phyloP scores from a whole-genome alignment of 2,888 invertebrate genomes.

The Temnothorax rugatulus region DNA sequence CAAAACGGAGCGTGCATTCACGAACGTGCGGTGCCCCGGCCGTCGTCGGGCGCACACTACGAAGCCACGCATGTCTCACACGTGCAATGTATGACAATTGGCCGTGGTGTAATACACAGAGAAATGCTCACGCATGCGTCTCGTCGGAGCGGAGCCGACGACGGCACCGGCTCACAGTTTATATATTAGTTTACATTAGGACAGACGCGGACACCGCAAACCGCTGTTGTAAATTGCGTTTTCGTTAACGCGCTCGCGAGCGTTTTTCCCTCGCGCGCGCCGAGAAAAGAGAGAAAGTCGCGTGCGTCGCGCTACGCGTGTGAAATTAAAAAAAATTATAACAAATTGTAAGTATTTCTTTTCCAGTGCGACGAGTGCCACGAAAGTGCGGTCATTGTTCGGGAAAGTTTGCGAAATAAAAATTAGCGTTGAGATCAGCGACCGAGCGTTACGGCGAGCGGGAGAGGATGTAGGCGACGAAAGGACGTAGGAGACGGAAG shows the following conservation, averaged over 20 bases:
- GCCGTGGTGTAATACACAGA: constrained; percentile 29
- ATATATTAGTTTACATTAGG: constrained; percentile 58
- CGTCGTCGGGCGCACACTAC: constrained; percentile 25
- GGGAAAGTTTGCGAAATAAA: not conserved
- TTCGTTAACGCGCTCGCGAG: constrained; percentile 11
- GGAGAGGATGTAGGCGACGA: not conserved
- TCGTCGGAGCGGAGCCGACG: constrained; percentile 42
- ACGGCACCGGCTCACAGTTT: constrained; percentile 49
- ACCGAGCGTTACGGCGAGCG: not conserved
- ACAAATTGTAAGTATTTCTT: constrained; percentile 14
- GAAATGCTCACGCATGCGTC: constrained; percentile 57
- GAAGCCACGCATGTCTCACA: constrained; percentile 24
- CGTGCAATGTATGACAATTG: constrained; percentile 50
- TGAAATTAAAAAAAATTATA: not conserved
- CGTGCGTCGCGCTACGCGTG: not conserved
- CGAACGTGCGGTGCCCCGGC: constrained; percentile 1
- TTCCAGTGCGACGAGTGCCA: not conserved
- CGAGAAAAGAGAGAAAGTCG: not conserved
- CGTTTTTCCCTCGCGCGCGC: not conserved
- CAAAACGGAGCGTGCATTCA: constrained; percentile 44
- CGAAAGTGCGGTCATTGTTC: not conserved
- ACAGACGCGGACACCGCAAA: constrained; percentile 37
- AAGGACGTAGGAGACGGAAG: constrained; percentile 13
- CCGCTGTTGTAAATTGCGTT: constrained; percentile 29
- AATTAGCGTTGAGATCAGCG: not conserved